Percentiles rank a stretch among this genome's conserved stretches.
phyloP scores from a whole-genome alignment of 1,140 invertebrate species.

The Orchesella cincta region DNA sequence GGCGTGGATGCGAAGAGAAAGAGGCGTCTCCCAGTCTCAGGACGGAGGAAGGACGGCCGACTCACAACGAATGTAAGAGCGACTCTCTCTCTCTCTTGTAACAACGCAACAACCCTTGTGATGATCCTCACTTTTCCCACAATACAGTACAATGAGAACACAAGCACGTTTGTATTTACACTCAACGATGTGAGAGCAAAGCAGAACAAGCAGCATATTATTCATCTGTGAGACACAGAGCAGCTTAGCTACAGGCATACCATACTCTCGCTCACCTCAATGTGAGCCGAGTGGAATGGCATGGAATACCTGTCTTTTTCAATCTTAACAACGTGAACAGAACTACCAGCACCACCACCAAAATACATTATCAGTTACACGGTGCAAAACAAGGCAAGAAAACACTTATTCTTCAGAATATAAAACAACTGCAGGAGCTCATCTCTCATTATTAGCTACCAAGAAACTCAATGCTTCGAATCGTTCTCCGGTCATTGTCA shows the following conservation, averaged over 20 bases:
- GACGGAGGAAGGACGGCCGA: conserved; percentile 25
- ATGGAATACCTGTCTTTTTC: not conserved
- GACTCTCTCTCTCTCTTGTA: not conserved
- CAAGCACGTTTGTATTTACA: no score
- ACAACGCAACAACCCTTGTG: not conserved
- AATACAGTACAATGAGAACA: no score
- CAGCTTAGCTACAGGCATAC: no score
- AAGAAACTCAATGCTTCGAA: conserved; percentile 13
- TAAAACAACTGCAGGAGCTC: conserved; percentile 13
- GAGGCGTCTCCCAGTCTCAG: conserved; percentile 21
- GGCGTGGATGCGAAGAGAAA: conserved; percentile 40
- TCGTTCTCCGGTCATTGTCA: conserved; percentile 14
- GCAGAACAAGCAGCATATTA: no score
- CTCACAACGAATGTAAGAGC: conserved; percentile 23
- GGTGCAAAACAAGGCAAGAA: not conserved
- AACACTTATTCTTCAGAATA: conserved; percentile 6
- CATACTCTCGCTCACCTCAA: no score
- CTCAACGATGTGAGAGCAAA: no score
- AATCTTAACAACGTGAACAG: no score
- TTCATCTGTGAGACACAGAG: no score
- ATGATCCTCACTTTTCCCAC: not conserved
- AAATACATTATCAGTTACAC: not conserved
- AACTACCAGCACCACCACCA: no score
- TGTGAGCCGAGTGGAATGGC: no score
- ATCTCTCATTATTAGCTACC: not conserved